Base-by-base conservation (phyloP, 2,113 vertebrate genomes). In the Cryptomyrus ogoouensis region DNA sequence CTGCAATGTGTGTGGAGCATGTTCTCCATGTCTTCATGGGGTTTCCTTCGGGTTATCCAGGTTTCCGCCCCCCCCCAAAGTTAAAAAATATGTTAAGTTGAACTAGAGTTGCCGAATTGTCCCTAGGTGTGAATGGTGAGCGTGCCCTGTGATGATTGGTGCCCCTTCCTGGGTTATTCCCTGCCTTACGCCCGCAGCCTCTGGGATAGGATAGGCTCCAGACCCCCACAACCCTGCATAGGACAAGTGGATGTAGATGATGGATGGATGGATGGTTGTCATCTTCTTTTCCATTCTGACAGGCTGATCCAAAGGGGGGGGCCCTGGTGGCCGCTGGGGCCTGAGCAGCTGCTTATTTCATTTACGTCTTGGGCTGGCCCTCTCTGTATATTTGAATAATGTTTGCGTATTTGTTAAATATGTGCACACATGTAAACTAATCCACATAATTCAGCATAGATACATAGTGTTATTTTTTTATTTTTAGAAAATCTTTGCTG, bases 401-500 rank as follows among this genome's bases (percentile, higher is more conserved):
- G 62, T 70, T 27, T 70, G 62, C 10, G 1, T 31, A 70, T 70
- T 17, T 27, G n/a, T 70, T 21, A 84, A 44, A 44, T 84, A 47
- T 9, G 10, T 44, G 46, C 44, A 46, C 13, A 3, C 83, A 46
- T 84, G 42, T 47, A 46, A 84, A 44, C 3, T 24, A 84, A 21
- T 70, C 10, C 62, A 70, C n/a, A 1, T 10, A 66, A n/a, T n/a
- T 66, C 58, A 66, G 58, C 9, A 27, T 12, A 66, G 58, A 66
- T 62, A n/a, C n/a, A 62, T 2, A 66, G 58, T 10, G 9, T 66
- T 24, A 1, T 2, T 27, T 31, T 49, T 27, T 44, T 88, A 12
- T 66, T 91, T 90, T 3, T 93, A 99, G 98, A 97, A 97, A 96
- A 97, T 98, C 91, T 99, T 99, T 90, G 94, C 95, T 0, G 97